These are phyloP conservation scores for Nudaria mundana DNA, from an alignment of 2,888 invertebrate genomes.

Conservation along the genomic window DNA sequence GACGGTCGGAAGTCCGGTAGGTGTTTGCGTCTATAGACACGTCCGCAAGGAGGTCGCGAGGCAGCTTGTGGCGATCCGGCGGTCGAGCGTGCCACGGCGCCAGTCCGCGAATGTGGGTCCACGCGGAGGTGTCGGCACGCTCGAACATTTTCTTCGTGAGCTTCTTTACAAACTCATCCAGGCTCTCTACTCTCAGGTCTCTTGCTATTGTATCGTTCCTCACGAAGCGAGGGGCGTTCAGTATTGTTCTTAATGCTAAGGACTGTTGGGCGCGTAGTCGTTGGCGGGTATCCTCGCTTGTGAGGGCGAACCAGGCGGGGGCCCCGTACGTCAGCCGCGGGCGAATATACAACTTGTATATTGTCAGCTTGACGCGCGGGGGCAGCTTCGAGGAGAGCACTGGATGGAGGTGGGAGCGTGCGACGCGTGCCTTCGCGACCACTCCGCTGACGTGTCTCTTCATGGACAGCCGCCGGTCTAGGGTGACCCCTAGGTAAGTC, in stretches of 20 bases:
- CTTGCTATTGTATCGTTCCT: not conserved
- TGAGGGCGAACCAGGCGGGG: not conserved
- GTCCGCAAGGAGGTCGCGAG: not conserved
- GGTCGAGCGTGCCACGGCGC: constrained; percentile 1
- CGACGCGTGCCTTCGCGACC: not conserved
- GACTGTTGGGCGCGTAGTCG: not conserved
- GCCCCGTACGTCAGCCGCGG: not conserved
- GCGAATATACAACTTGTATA: not conserved
- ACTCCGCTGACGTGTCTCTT: not conserved
- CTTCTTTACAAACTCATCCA: not conserved
- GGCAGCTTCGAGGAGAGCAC: not conserved
- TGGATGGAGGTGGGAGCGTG: not conserved
- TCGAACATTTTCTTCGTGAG: not conserved
- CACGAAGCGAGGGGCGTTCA: not conserved
- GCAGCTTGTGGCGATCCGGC: not conserved
- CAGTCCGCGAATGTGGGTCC: not conserved
- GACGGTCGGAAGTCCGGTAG: not conserved
- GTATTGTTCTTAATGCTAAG: not conserved
- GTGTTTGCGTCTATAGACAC: no score
- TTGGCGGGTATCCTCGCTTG: not conserved
- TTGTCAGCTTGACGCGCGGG: not conserved
- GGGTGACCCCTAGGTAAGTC: not conserved
- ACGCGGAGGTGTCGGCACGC: not conserved
- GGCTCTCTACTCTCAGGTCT: not conserved
- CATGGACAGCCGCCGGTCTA: not conserved